Base-by-base conservation (phyloP, 2,888 invertebrate species). In the Augochlorella aurata region DNA sequence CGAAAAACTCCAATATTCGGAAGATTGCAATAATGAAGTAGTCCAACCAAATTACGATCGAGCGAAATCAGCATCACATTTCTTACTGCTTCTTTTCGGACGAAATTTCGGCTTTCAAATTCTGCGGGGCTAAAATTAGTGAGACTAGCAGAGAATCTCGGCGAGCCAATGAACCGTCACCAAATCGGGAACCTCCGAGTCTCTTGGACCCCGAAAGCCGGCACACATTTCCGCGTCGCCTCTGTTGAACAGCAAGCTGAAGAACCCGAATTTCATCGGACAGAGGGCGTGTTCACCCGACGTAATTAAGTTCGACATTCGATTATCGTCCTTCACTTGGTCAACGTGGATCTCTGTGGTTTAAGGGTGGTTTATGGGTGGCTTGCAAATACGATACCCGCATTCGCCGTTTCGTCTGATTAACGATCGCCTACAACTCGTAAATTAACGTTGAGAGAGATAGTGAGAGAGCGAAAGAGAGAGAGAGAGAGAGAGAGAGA, bases 301-400 rank as follows among this genome's bases (percentile, higher is more conserved):
- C 10, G 58, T 67, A 79, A 75, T 81, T 71, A 71, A 81, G 67
- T 45, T 50, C 50, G 58, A 74, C 67, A 66, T 68, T 74, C 71
- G 80, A 81, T 81, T 80, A 75, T 70, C 68, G 79, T 73, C 18
- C 50, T 65, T 73, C 69, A 49, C n/a, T 38, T 18, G 44, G 50
- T 10, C n/a, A 74, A 74, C 54, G 3, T 21, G 38, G 16, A 65
- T 78, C 63, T 58, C 47, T 18, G 16, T 38, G 49, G 24, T 78
- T 54, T 44, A 65, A 69, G 68, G 44, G 24, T 67, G 50, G 29
- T 73, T 81, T 78, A 68, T 67, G 50, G 70, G 21, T 66, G 54
- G 47, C 21, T 10, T 4, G 24, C 45, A 66, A 74, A 74, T 71
- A 52, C 50, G 58, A 45, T 49, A 49, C 67, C 58, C 21, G 50